phyloP scores from a whole-genome alignment of 2,888 invertebrate genomes.

The Cryptocephalus primarius region DNA sequence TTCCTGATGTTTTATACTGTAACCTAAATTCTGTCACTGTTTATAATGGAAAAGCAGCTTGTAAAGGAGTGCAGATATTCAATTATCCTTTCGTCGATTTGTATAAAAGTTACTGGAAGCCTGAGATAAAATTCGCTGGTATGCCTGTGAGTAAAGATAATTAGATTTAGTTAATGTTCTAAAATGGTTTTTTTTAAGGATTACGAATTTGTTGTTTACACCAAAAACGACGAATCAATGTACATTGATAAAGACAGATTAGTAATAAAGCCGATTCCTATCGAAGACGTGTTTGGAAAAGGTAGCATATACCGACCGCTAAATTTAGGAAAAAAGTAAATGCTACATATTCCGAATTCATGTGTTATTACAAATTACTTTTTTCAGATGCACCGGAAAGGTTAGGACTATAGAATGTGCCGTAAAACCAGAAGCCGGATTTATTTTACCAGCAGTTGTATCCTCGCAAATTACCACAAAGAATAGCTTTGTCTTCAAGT shows the following conservation, averaged over 20 bases:
- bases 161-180: too few relatives aligned
- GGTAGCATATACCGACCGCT: slow-evolving; percentile 33
- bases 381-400: slow-evolving; percentile 36
- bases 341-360: too few relatives aligned
- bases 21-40: too few relatives aligned
- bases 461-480: slow-evolving; percentile 53
- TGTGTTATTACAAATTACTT: too few relatives aligned
- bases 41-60: too few relatives aligned
- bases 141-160: too few relatives aligned
- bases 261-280: too few relatives aligned
- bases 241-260: slow-evolving; percentile 18
- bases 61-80: too few relatives aligned
- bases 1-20: too few relatives aligned
- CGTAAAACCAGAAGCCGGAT: slow-evolving; percentile 38
- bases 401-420: slow-evolving; percentile 33
- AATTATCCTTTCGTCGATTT: too few relatives aligned
- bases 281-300: slow-evolving; percentile 42
- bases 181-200: slow-evolving; percentile 45
- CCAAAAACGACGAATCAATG: slow-evolving; percentile 42
- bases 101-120: too few relatives aligned
- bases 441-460: slow-evolving; percentile 57
- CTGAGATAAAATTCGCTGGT: too few relatives aligned
- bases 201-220: slow-evolving; percentile 58
- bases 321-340: slow-evolving; percentile 27
- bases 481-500: slow-evolving; percentile 53